Evolutionary conservation across 2,797 vertebrate genomes (phyloP), one percentile per base, ranked within the genome.

Genomic region (Xiphorhynchus erythropygius): DNA sequence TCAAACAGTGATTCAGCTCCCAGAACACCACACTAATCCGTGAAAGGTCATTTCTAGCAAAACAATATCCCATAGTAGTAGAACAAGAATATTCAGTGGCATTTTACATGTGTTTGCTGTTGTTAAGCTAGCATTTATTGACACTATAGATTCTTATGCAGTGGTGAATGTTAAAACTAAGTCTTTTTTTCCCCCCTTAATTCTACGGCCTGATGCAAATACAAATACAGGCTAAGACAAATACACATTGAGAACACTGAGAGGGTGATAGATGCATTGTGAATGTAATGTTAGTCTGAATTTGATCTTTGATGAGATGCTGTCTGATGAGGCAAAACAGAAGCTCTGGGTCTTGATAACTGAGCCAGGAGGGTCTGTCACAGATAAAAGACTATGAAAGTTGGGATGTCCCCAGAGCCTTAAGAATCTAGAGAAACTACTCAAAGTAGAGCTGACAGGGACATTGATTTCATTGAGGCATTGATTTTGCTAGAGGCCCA

Each of bases 11-110:
- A 68, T 80, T 95, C 75, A 89, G 53, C 79, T 93, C 77, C 67
- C 63, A 84, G 80, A 73, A 63, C 80, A 39, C 37, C 37, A 25
- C 33, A 16, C 13, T 91, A 86, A 91, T 69, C 62, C 2, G 1
- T 49, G 82, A 93, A 93, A 95, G 89, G 89, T 96, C 89, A 92
- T 12, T 71, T 62, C 49, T 91, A 59, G 68, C 49, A 39, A 77
- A 94, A 77, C 78, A 80, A n/a, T 78, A 74, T 52, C 56, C 57
- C 1, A 1, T 39, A 77, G 56, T 10, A 63, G 27, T 28, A 77
- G 71, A 77, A 84, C 59, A 77, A 60, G 75, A 75, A 82, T 68
- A 76, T 87, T 89, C 68, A 71, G 50, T 93, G 84, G 39, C 50
- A 81, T 89, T 94, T 92, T 78, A 80, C 76, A 47, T 42, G 25